phyloP scores from a whole-genome alignment of 2,113 vertebrate species.

The Calonectris borealis region DNA sequence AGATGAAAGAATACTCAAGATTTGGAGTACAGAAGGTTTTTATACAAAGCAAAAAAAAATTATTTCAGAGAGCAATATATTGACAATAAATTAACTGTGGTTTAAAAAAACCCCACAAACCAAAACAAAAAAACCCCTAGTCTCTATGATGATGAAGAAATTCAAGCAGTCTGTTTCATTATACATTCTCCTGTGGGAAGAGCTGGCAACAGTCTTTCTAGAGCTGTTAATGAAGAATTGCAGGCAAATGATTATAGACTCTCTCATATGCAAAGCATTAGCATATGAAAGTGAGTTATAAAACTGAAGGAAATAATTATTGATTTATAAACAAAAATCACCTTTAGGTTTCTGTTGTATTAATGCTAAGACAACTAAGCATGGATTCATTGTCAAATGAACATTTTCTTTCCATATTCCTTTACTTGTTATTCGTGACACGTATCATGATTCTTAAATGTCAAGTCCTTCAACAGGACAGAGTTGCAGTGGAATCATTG shows the following conservation, averaged over 20 bases:
- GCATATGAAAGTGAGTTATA: neutral
- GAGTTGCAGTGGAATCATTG: neutral
- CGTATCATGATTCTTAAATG: neutral
- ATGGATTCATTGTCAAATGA: neutral
- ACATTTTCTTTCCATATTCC: neutral
- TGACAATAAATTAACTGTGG: neutral
- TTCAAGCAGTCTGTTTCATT: neutral
- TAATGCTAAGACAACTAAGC: neutral
- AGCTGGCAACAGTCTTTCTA: neutral
- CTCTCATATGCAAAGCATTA: neutral
- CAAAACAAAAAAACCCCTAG: neutral
- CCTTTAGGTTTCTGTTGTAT: neutral
- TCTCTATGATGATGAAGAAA: neutral
- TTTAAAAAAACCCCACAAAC: fast-evolving
- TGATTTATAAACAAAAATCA: neutral
- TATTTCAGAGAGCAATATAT: neutral
- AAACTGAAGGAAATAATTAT: neutral
- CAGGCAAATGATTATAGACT: neutral
- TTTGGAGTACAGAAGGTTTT: neutral
- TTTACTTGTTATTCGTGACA: neutral
- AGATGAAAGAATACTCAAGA: neutral
- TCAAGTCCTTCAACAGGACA: neutral
- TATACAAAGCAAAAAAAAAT: neutral
- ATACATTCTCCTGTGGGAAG: neutral
- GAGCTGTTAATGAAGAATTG: neutral